Conservation (phyloP, 2,797 vertebrate genomes). For the Diglossa cyanea region DNA sequence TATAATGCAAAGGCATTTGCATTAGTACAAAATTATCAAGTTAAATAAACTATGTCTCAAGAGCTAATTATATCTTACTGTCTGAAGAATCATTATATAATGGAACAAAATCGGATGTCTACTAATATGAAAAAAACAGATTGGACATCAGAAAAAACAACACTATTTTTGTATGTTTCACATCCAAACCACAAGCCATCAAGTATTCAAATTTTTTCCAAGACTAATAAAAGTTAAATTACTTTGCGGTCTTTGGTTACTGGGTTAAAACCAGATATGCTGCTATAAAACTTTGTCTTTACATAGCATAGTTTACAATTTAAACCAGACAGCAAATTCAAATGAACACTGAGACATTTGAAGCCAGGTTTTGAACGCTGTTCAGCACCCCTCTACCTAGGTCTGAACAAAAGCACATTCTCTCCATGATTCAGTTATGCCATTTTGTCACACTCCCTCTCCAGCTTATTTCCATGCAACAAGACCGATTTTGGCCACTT, state of each 20-base stretch:
- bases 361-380: slow-evolving; percentile 14
- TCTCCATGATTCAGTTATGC: not conserved
- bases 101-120: slow-evolving; percentile 37
- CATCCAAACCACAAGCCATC: slow-evolving; percentile 70
- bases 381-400: not conserved
- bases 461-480: not conserved
- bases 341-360: slow-evolving; percentile 28
- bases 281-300: slow-evolving; percentile 61
- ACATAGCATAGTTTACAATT: slow-evolving; percentile 41
- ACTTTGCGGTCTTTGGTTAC: slow-evolving; percentile 68
- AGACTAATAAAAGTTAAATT: slow-evolving; percentile 75
- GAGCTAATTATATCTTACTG: not conserved
- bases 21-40: not conserved
- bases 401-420: slow-evolving; percentile 54
- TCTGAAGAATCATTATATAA: slow-evolving; percentile 40
- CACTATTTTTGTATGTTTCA: slow-evolving; percentile 45
- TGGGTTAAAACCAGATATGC: slow-evolving; percentile 63
- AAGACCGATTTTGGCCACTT: not conserved
- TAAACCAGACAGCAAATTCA: slow-evolving; percentile 57
- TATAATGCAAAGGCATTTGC: not conserved
- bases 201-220: slow-evolving; percentile 70
- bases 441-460: not conserved
- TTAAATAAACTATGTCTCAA: slow-evolving; percentile 8
- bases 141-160: slow-evolving; percentile 41
- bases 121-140: slow-evolving; percentile 21